These are phyloP conservation scores for Okapia johnstoni DNA, from an alignment of 2,113 vertebrate species.

Conservation along the genomic window DNA sequence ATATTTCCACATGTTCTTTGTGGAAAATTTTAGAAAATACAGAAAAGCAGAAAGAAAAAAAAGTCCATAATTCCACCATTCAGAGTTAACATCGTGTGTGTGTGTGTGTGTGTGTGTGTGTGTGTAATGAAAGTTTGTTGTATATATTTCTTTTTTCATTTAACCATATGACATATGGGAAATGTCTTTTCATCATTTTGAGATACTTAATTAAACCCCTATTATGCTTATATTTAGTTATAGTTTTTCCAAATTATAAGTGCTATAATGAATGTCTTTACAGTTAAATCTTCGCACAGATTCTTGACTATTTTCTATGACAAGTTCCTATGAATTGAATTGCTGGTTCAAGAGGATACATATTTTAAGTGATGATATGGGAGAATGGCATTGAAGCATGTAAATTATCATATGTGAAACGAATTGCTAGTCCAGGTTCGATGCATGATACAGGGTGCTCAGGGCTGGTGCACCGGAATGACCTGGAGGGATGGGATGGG, in stretches of 20 bases:
- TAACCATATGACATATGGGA: not conserved
- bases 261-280: not conserved
- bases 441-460: too few species aligned
- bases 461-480: too few species aligned
- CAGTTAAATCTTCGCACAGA: slow-evolving; percentile 30
- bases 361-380: not conserved
- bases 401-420: too few species aligned
- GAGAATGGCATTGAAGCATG: too few species aligned
- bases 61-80: not conserved
- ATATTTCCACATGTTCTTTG: not conserved
- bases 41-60: slow-evolving; percentile 12
- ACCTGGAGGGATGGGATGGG: too few species aligned
- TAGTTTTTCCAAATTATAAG: slow-evolving; percentile 25
- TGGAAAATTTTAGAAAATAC: slow-evolving; percentile 12
- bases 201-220: not conserved
- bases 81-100: not conserved
- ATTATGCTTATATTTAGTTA: slow-evolving; percentile 27
- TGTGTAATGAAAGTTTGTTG: not conserved
- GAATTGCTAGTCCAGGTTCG: too few species aligned
- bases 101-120: not conserved
- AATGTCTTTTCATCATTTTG: slow-evolving; percentile 8
- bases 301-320: slow-evolving; percentile 10
- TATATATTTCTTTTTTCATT: slow-evolving; percentile 7
- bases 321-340: not conserved
- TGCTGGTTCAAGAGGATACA: not conserved